These are phyloP conservation scores for Spea bombifrons DNA, from an alignment of 2,113 vertebrate genomes.

Conservation along the genomic window DNA sequence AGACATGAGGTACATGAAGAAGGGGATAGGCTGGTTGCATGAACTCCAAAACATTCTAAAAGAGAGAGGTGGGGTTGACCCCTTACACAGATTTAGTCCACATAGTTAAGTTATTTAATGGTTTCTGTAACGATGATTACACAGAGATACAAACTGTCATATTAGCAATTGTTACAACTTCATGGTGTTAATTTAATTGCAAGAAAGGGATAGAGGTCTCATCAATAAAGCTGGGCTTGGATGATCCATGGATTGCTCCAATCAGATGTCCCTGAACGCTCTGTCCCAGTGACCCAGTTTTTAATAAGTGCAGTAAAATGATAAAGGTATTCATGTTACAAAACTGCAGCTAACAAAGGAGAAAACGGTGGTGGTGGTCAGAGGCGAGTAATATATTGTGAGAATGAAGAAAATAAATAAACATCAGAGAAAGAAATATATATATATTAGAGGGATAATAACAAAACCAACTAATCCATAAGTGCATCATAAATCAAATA, in stretches of 20 bases:
- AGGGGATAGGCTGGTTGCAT: no score
- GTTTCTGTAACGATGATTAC: no score
- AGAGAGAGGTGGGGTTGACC: no score
- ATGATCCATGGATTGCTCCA: background rate
- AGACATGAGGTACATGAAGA: no score
- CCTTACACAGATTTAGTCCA: no score
- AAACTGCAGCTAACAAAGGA: background rate
- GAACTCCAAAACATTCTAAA: no score
- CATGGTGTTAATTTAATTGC: background rate
- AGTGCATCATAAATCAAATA: no score
- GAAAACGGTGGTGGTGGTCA: background rate
- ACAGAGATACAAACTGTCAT: background rate
- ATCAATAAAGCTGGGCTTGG: background rate
- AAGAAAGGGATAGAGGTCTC: background rate
- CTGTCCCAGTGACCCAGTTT: slow-evolving; percentile 18
- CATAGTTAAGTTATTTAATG: no score
- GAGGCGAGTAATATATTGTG: background rate
- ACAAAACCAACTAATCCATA: no score
- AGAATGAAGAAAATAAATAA: background rate
- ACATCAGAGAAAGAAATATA: no score
- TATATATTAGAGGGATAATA: no score
- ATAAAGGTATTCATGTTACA: slow-evolving; percentile 1
- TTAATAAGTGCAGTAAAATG: background rate
- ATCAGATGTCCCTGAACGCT: background rate
- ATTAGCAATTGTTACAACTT: background rate